Evolutionary conservation across 2,888 invertebrate species (phyloP).

Genomic region (Drosophila niveifrons): DNA sequence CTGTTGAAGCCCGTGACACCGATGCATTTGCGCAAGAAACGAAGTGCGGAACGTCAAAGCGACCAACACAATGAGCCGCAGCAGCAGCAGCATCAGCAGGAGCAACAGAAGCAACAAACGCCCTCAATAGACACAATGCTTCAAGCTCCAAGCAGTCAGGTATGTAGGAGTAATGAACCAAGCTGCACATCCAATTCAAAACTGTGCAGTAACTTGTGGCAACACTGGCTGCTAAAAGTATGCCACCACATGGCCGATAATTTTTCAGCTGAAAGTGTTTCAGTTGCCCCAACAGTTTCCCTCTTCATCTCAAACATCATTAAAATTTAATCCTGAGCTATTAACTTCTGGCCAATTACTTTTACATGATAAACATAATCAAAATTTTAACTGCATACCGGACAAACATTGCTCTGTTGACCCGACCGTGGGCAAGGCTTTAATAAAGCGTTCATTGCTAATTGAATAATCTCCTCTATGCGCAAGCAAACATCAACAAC

Average conservation of each 20-base stretch:
- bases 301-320: background rate
- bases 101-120: background rate
- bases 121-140: conserved; percentile 8
- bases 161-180: conserved; percentile 48
- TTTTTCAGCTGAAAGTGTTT: background rate
- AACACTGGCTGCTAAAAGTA: background rate
- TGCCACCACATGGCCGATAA: background rate
- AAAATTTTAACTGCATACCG: conserved; percentile 6
- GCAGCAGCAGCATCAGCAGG: background rate
- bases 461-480: conserved; percentile 48
- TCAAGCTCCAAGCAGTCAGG: conserved; percentile 55
- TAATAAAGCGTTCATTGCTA: conserved; percentile 40
- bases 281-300: no score
- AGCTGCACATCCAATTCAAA: background rate
- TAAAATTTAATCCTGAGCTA: background rate
- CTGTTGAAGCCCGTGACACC: conserved; percentile 67
- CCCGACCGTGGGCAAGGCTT: conserved; percentile 16
- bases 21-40: conserved; percentile 67
- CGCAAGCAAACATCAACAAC: conserved; percentile 10
- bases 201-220: conserved; percentile 17
- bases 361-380: conserved; percentile 11
- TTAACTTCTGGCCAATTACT: background rate
- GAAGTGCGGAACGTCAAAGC: conserved; percentile 46
- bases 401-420: conserved; percentile 19
- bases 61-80: background rate